A percentile compares a stretch with the other conserved stretches of the same genome.
phyloP scores from a whole-genome alignment of 2,113 vertebrate species.

The Cettia cetti region DNA sequence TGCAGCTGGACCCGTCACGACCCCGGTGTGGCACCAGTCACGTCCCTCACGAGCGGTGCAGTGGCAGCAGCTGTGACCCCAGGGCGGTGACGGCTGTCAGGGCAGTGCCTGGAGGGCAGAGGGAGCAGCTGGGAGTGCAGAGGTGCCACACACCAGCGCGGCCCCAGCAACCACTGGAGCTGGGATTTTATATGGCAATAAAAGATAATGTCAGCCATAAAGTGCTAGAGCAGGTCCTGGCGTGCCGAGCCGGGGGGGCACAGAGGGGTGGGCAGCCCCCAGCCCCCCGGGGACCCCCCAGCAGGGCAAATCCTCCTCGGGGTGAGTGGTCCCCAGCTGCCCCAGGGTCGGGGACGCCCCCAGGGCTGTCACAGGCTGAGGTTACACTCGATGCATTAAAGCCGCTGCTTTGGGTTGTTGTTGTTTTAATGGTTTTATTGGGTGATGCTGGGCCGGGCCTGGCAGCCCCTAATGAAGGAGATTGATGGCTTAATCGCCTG shows the following conservation, averaged over 20 bases:
- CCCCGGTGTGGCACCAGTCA: accelerated
- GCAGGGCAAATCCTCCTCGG: accelerated
- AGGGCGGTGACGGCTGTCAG: background rate
- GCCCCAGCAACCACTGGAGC: constrained; percentile 45
- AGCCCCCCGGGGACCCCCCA: background rate
- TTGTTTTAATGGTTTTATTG: constrained; percentile 31
- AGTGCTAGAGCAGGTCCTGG: background rate
- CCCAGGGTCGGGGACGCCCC: background rate
- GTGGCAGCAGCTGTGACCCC: background rate
- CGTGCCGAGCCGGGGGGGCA: background rate
- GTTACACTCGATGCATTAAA: background rate
- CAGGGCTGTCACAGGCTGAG: accelerated
- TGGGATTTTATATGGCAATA: constrained; percentile 29
- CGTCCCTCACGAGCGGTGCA: no score
- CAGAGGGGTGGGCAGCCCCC: background rate
- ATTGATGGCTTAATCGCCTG: constrained; percentile 57
- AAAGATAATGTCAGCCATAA: constrained; percentile 56
- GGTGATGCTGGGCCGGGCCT: background rate
- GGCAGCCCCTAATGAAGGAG: constrained; percentile 49
- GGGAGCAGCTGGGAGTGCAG: background rate
- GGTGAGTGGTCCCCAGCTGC: accelerated
- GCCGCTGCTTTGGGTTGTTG: background rate
- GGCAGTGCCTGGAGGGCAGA: background rate
- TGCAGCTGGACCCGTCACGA: accelerated
- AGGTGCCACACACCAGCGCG: background rate